Evolutionary conservation across 2,888 invertebrate species (phyloP), one percentile per base, ranked within the genome.

Genomic region (Heliconius ethilla): DNA sequence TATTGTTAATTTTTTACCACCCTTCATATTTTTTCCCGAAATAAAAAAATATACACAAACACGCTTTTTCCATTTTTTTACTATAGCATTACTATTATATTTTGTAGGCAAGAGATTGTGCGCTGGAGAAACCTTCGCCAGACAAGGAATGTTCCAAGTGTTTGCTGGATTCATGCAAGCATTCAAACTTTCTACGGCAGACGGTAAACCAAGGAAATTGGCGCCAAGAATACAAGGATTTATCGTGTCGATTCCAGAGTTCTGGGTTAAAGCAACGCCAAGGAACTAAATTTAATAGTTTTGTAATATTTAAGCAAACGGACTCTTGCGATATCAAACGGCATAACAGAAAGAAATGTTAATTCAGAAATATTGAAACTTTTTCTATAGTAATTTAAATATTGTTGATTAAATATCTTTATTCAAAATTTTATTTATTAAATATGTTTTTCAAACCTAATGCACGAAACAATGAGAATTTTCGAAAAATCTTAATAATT

Each of bases 61-160:
- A 55, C n/a, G 10, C 59, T 59, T n/a, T 51, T 59, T 59, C n/a
- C 9, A 10, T 4, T 59, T 3, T 55, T 59, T 59, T 25, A 27
- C 27, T 70, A 29, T 51, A 9, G 1, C 3, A 69, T 27, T 25
- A 27, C 13, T 59, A n/a, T 59, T 11, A 13, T 7, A 4, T 25
- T 59, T 86, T 85, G 0, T 87, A 95, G 96, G 97, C 0, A 95
- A 95, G 82, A 93, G 97, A 45, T 88, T 96, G 0, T 97, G 97
- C 84, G 95, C 96, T 0, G 97, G 97, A 0, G 97, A 97, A 87
- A 96, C 96, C 0, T 96, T 95, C 85, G 95, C 96, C 0, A 92
- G 97, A 1, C 96, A 96, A 82, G 92, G 94, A 82, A 90, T 96
- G 87, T 97, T 97, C 86, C 93, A 96, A 80, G 91, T 96, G 13